phyloP scores from a whole-genome alignment of 2,113 vertebrate species.

The Paradisaea rubra region DNA sequence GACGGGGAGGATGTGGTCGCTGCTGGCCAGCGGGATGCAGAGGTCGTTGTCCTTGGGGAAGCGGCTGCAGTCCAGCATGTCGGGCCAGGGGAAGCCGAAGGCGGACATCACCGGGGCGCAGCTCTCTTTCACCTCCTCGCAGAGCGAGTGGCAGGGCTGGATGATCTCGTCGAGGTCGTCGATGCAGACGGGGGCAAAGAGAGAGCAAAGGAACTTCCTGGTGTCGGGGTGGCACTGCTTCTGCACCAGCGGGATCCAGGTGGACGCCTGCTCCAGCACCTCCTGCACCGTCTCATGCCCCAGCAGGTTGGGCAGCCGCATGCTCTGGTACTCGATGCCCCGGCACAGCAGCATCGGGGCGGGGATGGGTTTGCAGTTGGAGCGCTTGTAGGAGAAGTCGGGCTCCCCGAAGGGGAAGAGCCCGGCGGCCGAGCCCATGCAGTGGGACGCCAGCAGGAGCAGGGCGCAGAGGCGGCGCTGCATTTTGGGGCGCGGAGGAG shows the following conservation, averaged over 20 bases:
- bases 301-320: slow-evolving; percentile 95
- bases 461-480: slow-evolving; percentile 48
- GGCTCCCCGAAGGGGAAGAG: slow-evolving; percentile 86
- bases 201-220: slow-evolving; percentile 96
- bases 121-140: slow-evolving; percentile 86
- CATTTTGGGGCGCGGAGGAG: slow-evolving; percentile 53
- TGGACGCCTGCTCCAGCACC: slow-evolving; percentile 91
- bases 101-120: slow-evolving; percentile 96
- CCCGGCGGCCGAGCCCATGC: slow-evolving; percentile 75
- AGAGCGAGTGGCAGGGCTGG: slow-evolving; percentile 92
- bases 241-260: slow-evolving; percentile 95
- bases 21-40: slow-evolving; percentile 89
- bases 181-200: slow-evolving; percentile 94
- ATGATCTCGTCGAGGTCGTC: slow-evolving; percentile 93
- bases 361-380: slow-evolving; percentile 91
- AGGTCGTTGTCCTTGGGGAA: slow-evolving; percentile 94
- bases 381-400: slow-evolving; percentile 87
- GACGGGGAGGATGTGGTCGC: slow-evolving; percentile 77
- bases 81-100: slow-evolving; percentile 96
- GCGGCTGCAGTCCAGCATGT: slow-evolving; percentile 91
- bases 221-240: slow-evolving; percentile 96
- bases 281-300: slow-evolving; percentile 96
- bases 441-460: slow-evolving; percentile 70
- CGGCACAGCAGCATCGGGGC: slow-evolving; percentile 86
- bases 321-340: slow-evolving; percentile 93